Conservation (phyloP, 1,140 invertebrate genomes). For the Contarinia nasturtii region DNA sequence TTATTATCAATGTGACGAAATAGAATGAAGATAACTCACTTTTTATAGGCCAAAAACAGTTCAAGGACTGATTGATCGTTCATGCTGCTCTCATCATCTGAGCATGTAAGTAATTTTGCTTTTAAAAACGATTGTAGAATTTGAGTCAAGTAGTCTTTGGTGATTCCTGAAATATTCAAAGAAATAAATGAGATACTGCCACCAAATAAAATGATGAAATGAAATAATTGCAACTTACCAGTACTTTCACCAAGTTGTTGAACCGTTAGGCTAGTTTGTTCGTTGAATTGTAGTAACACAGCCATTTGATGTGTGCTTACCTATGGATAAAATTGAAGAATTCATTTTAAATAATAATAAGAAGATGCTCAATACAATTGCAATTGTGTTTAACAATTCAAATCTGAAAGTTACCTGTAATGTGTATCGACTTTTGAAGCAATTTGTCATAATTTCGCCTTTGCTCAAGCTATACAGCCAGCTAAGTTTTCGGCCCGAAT, state of each 20-base stretch:
- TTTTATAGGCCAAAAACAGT: constrained; percentile 71
- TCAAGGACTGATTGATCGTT: constrained; percentile 53
- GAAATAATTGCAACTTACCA: constrained; percentile 1
- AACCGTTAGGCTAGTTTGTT: constrained; percentile 62
- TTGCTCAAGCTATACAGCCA: constrained; percentile 98
- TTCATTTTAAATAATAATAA: too few species aligned
- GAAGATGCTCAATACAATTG: background rate
- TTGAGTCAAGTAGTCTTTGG: constrained; percentile 23
- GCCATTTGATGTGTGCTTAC: constrained; percentile 99
- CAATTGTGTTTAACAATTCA: background rate
- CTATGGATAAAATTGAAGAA: constrained; percentile 5
- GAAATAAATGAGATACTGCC: too few species aligned
- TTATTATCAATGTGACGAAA: background rate
- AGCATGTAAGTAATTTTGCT: constrained; percentile 75
- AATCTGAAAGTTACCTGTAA: too few species aligned
- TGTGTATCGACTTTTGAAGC: constrained; percentile 80
- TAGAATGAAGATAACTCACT: constrained; percentile 34
- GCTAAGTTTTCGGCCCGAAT: constrained; percentile 91
- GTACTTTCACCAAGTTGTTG: constrained; percentile 50
- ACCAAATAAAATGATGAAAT: background rate
- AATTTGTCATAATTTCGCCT: constrained; percentile 91
- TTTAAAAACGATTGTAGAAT: constrained; percentile 85
- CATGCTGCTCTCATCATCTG: constrained; percentile 48
- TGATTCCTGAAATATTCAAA: constrained; percentile 4
- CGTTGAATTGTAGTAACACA: constrained; percentile 91